Evolutionary conservation across 1,140 invertebrate species (phyloP), one percentile per base, ranked within the genome.

Genomic region (Drosophila nigromelanica): DNA sequence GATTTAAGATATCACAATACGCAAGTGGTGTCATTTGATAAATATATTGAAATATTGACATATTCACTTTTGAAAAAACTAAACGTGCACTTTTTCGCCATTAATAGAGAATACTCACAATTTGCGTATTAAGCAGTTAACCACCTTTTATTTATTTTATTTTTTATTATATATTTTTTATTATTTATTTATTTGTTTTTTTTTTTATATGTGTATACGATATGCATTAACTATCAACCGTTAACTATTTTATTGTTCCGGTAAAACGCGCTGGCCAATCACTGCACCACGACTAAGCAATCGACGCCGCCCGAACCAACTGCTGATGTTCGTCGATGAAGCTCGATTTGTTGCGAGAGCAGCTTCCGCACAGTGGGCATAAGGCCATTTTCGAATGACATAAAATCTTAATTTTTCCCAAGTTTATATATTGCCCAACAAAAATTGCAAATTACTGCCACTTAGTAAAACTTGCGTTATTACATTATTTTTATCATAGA

Each of bases 231-330:
- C 6, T 8, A 4, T 12, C 43, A 7, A 35, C 15, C 50, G 35
- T 27, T 33, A 33, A 14, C 35, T 40, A 40, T 63, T 39, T 15
- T 35, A 35, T 59, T 50, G 35, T 67, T 24, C 45, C 63, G 64
- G 50, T 15, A 33, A 52, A 63, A 52, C 39, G 48, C 48, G 48
- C 60, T 52, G 56, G 35, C 61, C 68, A 63, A 71, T 71, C 61
- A 71, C 61, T 66, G 51, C 37, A 64, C 45, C 51, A 64, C 68
- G 51, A 71, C 68, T 66, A 58, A 64, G 60, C 61, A 15, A 50
- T 64, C 51, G 51, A 18, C 52, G 30, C 43, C 51, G 51, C 37
- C 40, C 61, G 51, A 71, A 48, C 40, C 55, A 58, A 43, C 54
- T 58, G 39, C 54, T 43, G 24, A 18, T 30, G 51, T 60, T 21